Evolutionary conservation across 2,888 invertebrate species (phyloP), one percentile per base, ranked within the genome.

Genomic region (Schizaphis graminum): DNA sequence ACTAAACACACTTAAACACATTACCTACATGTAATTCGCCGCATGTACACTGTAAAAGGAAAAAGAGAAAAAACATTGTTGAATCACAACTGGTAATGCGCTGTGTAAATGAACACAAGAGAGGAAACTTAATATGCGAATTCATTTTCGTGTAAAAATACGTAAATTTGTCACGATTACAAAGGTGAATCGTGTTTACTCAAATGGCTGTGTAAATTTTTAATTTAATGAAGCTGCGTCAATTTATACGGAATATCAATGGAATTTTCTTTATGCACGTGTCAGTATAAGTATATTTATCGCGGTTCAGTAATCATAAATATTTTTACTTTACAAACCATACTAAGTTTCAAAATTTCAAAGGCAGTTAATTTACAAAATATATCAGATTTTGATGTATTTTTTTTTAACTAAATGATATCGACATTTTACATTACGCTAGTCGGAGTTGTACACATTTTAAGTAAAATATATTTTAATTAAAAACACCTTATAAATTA

Each of bases 111-210:
- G 67, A 67, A 16, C n/a, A 16, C 7, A 2, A 5, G 16, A 16
- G n/a, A 16, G n/a, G 3, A 35, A 67, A 16, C 67, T 67, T 67
- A 47, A 47, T 49, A 67, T 67, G 11, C 1, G 61, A 67, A 67
- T 67, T n/a, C 61, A 67, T 67, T 67, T n/a, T n/a, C 61, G 61
- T n/a, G 61, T n/a, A 67, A 67, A 67, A 67, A n/a, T 67, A 53
- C 53, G 53, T 21, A 53, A 53, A 53, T 77, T 77, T 35, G 77
- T 35, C 21, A 24, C 35, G 21, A 35, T 77, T 24, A 77, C 77
- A 77, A 77, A 77, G 77, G 21, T 8, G 77, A 77, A 21, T 35
- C 35, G 0, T 77, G 35, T 35, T 35, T 77, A 21, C 21, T 77
- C 21, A 77, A 21, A 77, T 21, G 35, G 35, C 77, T 77, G 77